Base-by-base conservation (phyloP, 2,113 vertebrate genomes). In the Murina feae region DNA sequence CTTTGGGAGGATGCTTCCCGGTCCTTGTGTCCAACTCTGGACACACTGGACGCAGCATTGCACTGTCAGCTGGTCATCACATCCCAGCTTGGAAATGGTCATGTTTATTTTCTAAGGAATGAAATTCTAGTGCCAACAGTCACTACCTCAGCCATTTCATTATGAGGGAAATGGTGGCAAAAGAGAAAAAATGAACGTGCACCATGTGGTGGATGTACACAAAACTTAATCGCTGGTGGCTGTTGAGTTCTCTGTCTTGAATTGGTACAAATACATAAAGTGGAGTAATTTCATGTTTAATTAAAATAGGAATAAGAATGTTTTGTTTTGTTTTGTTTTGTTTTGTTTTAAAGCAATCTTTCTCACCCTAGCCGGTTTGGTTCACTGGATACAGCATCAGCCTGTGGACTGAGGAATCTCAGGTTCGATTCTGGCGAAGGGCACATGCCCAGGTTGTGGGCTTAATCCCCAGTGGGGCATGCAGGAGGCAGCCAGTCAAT, bases 31-130 rank as follows among this genome's bases (percentile, higher is more conserved):
- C 65, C 60, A n/a, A 35, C 55, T 49, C 49, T 14, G 81, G 90
- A 68, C 32, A 3, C 63, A 5, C 35, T 18, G 28, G 78, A 69
- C 85, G 82, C 0, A 0, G 74, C 39, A 55, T 20, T 44, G 44
- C 47, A 69, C 47, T 88, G 71, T 44, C 53, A 14, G 37, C 72
- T 39, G 32, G 39, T 51, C 72, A 37, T 58, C 65, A 78, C 92
- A 96, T 68, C 28, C 47, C 58, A 60, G 30, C 55, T 74, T 79
- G 90, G 83, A 95, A 95, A 39, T 2, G 23, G n/a, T 18, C 37
- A 21, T 39, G 82, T 76, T 95, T 95, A 32, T 96, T 95, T 96
- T 86, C 82, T 65, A 84, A 83, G 53, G 68, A 92, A 79, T 51
- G 49, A 42, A 35, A 79, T 78, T 65, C 65, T 32, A 69, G 44